Conservation (phyloP, 2,113 vertebrate genomes). For the Hemicordylus capensis region DNA sequence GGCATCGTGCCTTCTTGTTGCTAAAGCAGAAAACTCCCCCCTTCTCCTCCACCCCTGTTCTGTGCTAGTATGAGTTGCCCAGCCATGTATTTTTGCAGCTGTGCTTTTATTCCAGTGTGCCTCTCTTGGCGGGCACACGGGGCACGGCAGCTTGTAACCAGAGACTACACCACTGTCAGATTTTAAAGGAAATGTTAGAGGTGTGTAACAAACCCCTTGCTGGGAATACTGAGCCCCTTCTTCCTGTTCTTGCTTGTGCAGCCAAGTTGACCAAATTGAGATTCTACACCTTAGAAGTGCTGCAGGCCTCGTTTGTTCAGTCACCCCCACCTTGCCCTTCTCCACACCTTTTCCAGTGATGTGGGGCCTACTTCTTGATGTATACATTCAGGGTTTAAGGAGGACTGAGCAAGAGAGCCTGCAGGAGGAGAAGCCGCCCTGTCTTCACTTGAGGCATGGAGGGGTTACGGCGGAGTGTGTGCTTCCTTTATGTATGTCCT, state of each 20-base stretch:
- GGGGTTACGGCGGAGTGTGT: background rate
- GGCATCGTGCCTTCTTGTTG: slow-evolving; percentile 36
- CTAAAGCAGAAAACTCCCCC: slow-evolving; percentile 35
- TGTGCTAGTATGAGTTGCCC: slow-evolving; percentile 50
- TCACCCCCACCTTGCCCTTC: background rate
- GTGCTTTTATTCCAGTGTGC: slow-evolving; percentile 15
- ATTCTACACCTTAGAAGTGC: background rate
- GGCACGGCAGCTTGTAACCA: slow-evolving; percentile 43
- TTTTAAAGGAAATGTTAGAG: slow-evolving; percentile 52
- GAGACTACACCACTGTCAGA: slow-evolving; percentile 47
- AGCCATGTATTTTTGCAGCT: slow-evolving; percentile 39
- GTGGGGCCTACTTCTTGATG: background rate
- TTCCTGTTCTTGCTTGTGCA: slow-evolving; percentile 38
- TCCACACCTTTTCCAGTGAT: background rate
- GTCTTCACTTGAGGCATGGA: background rate
- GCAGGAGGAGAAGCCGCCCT: background rate
- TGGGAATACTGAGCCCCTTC: slow-evolving; percentile 43
- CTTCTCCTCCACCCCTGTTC: slow-evolving; percentile 29
- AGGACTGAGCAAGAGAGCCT: background rate
- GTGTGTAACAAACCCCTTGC: slow-evolving; percentile 43
- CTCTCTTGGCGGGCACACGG: slow-evolving; percentile 40
- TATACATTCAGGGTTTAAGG: background rate
- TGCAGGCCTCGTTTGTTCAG: background rate
- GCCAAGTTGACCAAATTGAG: slow-evolving; percentile 28
- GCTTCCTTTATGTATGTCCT: slow-evolving; percentile 8